Evolutionary conservation across 2,888 invertebrate genomes (phyloP), one percentile per base, ranked within the genome.

Genomic region (Acanthosepion pharaonis): DNA sequence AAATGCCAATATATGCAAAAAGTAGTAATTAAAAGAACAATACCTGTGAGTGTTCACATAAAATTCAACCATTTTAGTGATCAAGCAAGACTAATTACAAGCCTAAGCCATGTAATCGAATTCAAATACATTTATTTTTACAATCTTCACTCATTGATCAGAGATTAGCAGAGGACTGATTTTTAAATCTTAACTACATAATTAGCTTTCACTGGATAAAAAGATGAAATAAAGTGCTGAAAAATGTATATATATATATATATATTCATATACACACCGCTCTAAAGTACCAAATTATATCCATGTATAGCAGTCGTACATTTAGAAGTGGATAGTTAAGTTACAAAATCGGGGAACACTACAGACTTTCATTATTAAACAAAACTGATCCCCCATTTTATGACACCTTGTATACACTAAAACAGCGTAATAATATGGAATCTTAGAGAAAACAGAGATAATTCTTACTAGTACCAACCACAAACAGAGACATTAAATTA

Each of bases 351-450:
- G 78, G 78, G 78, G 78, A 78, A 78, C 78, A 78, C 15, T 78
- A n/a, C 33, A 33, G 78, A 78, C 78, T 78, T 78, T 78, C 78
- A 78, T 78, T 78, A 78, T 78, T n/a, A 78, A 78, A 78, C 78
- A 78, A n/a, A 78, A 78, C 18, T 78, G 78, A 78, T n/a, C 78
- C 78, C 78, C 15, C 78, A 78, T n/a, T 78, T 78, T 78, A 15
- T 78, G 78, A 33, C 78, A 78, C n/a, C n/a, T n/a, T 78, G 78
- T 78, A 78, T 78, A n/a, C 15, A n/a, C 78, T n/a, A 78, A 78
- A 78, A 78, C 78, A 78, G n/a, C n/a, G n/a, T 78, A 78, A 78
- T 78, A 78, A 78, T n/a, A 78, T 78, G 78, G n/a, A 78, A 78
- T 78, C 15, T 11, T 33, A 78, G 33, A 20, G 78, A 33, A 78